Conservation (phyloP, 2,113 vertebrate species). For the Esox niger region DNA sequence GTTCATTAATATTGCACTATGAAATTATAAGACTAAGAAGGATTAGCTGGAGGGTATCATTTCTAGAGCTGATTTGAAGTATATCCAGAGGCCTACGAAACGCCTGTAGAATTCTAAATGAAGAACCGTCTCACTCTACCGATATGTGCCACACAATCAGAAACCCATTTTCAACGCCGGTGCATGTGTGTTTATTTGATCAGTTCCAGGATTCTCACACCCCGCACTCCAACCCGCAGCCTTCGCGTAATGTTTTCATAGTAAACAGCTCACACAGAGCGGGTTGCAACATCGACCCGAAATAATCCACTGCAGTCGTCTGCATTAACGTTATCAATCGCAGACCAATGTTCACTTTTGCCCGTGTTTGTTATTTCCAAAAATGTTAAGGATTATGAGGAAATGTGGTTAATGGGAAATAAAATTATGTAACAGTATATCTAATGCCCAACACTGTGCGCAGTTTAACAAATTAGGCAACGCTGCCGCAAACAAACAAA, state of each 20-base stretch:
- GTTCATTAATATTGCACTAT: too few relatives aligned
- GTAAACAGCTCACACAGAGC: too few relatives aligned
- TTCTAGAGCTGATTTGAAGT: too few relatives aligned
- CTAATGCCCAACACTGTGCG: background rate
- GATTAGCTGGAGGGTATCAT: too few relatives aligned
- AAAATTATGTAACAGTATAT: too few relatives aligned
- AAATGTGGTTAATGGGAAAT: too few relatives aligned
- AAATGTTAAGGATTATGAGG: background rate
- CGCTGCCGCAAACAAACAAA: conserved; percentile 15
- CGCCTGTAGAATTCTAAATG: background rate
- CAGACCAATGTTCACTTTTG: background rate
- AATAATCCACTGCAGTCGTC: too few relatives aligned
- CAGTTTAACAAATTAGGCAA: background rate
- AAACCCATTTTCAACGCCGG: background rate
- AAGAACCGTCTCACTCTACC: background rate
- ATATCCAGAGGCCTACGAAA: too few relatives aligned
- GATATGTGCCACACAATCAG: background rate
- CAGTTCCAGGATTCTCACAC: conserved; percentile 1
- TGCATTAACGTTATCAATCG: background rate
- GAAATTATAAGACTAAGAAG: too few relatives aligned
- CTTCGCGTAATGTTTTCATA: too few relatives aligned
- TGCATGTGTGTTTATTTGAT: background rate
- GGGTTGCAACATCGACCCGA: too few relatives aligned
- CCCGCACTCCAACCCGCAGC: background rate
- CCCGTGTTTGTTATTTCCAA: background rate